Evolutionary conservation across 2,113 vertebrate species (phyloP).

Genomic region (Ceyx cyanopectus): DNA sequence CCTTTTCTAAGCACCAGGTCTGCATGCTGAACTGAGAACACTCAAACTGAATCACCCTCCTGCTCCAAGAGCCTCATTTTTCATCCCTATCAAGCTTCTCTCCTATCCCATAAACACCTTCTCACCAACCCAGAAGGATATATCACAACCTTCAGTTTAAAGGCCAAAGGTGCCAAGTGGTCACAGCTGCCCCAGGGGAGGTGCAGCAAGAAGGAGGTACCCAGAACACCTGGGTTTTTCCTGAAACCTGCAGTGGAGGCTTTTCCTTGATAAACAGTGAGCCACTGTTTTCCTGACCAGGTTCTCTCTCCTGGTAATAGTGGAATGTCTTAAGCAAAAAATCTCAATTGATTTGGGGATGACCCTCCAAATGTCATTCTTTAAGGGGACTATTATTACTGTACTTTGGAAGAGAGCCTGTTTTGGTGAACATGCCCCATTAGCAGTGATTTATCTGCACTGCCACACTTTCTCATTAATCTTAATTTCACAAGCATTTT

Average conservation of each 20-base stretch:
- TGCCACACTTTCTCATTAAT: neutral
- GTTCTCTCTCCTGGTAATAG: neutral
- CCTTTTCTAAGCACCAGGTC: neutral
- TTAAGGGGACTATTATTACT: neutral
- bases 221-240: neutral
- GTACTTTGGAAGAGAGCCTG: neutral
- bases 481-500: neutral
- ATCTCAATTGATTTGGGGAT: neutral
- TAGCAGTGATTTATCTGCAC: slow-evolving; percentile 34
- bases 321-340: neutral
- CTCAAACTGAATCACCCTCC: rapidly evolving
- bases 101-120: rapidly evolving
- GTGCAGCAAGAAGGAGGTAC: rapidly evolving
- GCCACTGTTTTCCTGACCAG: neutral
- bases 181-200: neutral
- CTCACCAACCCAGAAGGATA: rapidly evolving
- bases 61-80: rapidly evolving
- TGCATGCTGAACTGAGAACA: rapidly evolving
- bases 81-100: rapidly evolving
- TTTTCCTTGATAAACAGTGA: neutral
- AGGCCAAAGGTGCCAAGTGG: neutral
- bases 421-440: neutral
- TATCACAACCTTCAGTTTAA: neutral
- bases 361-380: neutral
- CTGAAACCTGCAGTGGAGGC: neutral